Base-by-base conservation (phyloP, 1,140 invertebrate species). In the Nephila pilipes region DNA sequence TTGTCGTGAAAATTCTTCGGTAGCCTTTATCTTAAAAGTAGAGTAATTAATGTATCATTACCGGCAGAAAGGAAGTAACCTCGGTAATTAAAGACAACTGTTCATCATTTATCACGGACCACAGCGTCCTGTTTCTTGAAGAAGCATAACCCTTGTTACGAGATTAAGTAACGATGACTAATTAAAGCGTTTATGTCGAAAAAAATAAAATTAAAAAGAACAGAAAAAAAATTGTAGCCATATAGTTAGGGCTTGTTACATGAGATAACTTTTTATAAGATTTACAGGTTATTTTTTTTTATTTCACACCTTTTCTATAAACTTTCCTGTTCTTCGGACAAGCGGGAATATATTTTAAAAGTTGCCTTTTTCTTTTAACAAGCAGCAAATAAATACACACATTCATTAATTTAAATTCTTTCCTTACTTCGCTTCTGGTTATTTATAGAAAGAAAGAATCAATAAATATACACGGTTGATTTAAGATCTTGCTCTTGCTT, bases 41-140 rank as follows among this genome's bases (percentile, higher is more conserved):
- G 54, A 58, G 88, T 90, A 90, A 90, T 90, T 90, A 90, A 80
- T 90, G 65, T 46, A 32, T 55, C 46, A 90, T 90, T 90, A 90
- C 54, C 69, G 88, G 58, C 58, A 80, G 25, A 29, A 32, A 57
- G 32, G 75, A 90, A 87, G 29, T 32, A 65, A 46, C 29, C 54
- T 57, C 25, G n/a, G 65, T 79, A 80, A 90, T 80, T 90, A 80
- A 79, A 90, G 69, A 58, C 65, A 55, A 90, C 54, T 80, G 54
- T 29, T 46, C 57, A n/a, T 38, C 65, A 90, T 90, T 90, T 80
- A 90, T 90, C 88, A 90, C 14, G 4, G 55, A 65, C 60, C 65
- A 55, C n/a, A 38, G 29, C 80, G 20, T 90, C 46, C 46, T 80
- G 88, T 80, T 80, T 57, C 88, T 90, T 12, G 54, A 54, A n/a